Base-by-base conservation (phyloP, 2,113 vertebrate species). In the Acrocephalus kingi region DNA sequence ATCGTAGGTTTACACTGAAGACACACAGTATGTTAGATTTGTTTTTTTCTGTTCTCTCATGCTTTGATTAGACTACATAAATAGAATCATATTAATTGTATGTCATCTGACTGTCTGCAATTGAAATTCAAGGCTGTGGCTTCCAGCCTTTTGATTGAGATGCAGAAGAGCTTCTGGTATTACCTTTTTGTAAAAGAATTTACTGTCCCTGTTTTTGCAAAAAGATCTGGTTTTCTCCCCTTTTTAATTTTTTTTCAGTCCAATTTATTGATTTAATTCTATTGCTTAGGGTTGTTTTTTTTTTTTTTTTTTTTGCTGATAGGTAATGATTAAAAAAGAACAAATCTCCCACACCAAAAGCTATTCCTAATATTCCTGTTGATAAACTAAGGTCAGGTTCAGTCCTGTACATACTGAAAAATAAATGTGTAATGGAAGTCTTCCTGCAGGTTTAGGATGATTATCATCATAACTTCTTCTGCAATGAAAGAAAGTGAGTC, bases 41-140 rank as follows among this genome's bases (percentile, higher is more conserved):
- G 48, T 71, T 93, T 94, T 94, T 74, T 84, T 78, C 63, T 89
- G 43, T 74, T 93, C 41, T 73, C 28, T 74, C 11, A 3, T 71
- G 43, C 75, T 88, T 93, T 96, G 90, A 87, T 93, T 95, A 88
- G 82, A n/a, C 43, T 90, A 55, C 55, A 61, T 87, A 94, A 93
- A 94, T 92, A 72, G 55, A 74, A 80, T 74, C 62, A 21, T 80
- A 90, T 90, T 91, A 94, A 77, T 90, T 86, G 59, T 84, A 71
- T 93, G 92, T 54, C 59, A 63, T 90, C 43, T 66, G 91, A 46
- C 49, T 3, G 20, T 52, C 80, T 91, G 76, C 79, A 91, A 79
- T 79, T 92, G 71, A 93, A 95, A 87, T 89, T 82, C 69, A 85
- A 43, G 81, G 49, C 61, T 89, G 24, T 61, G 78, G 52, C 71